Percentiles rank a stretch among this genome's conserved stretches.
These are phyloP conservation scores for Lepidocyrtinus sp. DNA, from an alignment of 2,888 invertebrate species.

Conservation along the genomic window DNA sequence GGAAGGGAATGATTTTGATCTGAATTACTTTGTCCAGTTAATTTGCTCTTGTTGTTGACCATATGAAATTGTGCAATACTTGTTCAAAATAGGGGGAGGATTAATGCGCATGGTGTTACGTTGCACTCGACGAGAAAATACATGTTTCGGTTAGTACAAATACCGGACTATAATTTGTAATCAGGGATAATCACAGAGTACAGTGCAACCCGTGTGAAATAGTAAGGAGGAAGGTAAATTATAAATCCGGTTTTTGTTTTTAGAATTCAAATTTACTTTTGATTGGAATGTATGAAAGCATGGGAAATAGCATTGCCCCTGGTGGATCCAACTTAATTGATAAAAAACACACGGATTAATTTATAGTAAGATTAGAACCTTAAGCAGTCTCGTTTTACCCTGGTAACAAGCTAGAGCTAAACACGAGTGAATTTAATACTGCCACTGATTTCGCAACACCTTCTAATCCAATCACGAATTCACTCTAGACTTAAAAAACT, in stretches of 20 bases:
- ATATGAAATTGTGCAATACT: background rate
- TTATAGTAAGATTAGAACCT: background rate
- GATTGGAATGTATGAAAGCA: no score
- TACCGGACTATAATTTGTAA: no score
- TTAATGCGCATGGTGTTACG: no score
- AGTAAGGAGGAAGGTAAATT: background rate
- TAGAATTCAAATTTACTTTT: no score
- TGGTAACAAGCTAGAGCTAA: background rate
- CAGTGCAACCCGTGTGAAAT: background rate
- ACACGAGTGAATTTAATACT: background rate
- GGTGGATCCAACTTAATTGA: no score
- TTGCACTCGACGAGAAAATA: no score
- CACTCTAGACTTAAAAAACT: slow-evolving; percentile 1
- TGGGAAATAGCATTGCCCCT: background rate
- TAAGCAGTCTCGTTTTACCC: background rate
- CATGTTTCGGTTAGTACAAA: no score
- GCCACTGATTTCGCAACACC: no score
- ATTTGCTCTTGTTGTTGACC: slow-evolving; percentile 7
- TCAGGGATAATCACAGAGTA: no score
- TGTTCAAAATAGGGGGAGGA: no score
- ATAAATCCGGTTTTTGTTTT: background rate
- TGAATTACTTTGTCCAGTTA: background rate
- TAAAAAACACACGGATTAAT: no score
- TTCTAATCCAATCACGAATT: background rate
- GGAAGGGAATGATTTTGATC: no score